Evolutionary conservation across 1,140 invertebrate genomes (phyloP), one percentile per base, ranked within the genome.

Genomic region (Mylabris phalerata): DNA sequence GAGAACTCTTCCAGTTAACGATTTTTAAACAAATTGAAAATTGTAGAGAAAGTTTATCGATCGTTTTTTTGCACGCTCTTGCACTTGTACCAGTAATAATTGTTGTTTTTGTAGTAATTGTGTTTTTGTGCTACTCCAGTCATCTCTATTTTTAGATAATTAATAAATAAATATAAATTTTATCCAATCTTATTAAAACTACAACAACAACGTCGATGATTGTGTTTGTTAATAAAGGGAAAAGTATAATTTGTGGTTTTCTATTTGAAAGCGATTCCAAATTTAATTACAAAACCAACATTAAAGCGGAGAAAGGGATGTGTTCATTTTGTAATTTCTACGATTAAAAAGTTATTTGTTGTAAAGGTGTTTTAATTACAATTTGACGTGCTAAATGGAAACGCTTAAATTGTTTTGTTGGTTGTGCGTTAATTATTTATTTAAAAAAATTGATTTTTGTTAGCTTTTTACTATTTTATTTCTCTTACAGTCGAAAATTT

Each of bases 201-300:
- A 19, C 19, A 19, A 19, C 19, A 19, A 19, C 19, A 19, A 2
- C 19, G 19, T 19, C 19, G 19, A 19, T 19, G 19, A 19, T 19
- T 19, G 19, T 19, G 19, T 19, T 19, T 1, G 19, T 19, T 19
- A 19, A 19, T 19, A 19, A 19, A 19, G 19, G 19, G 19, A 19
- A 57, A 41, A 41, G 46, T 49, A 39, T 39, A 58, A 42, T 26
- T 19, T 19, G 19, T 19, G 19, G 42, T 54, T 58, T 58, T 58
- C 56, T 58, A 58, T 58, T 58, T 50, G 56, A 58, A 58, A 58
- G 56, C 46, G 39, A 58, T 38, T 43, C 41, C 32, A 44, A 38
- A 39, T 44, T 32, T 32, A 32, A 32, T 32, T 32, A 32, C 19
- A 19, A 19, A 19, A 19, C 19, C 19, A 32, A 32, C 4, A 32